Base-by-base conservation (phyloP, 2,797 vertebrate genomes). In the Sebastes melanostomus region DNA sequence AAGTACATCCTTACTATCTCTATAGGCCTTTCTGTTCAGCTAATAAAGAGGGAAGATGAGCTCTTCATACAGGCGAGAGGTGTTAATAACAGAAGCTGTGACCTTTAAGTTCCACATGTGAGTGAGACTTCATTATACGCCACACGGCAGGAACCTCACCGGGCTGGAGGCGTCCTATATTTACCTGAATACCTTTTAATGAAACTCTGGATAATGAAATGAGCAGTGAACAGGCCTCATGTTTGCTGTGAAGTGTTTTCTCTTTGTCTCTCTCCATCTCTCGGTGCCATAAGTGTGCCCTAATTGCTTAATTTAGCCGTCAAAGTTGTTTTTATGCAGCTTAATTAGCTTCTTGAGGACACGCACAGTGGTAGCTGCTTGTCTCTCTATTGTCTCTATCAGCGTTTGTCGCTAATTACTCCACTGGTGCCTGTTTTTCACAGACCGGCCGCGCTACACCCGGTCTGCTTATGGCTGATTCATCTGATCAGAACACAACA, bases 261-360 rank as follows among this genome's bases (percentile, higher is more conserved):
- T 55, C 46, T 30, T 9, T 22, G 36, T n/a, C 34, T 66, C 13
- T n/a, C 34, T 66, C 16, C 2, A 16, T 30, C 63, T 75, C 60
- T 71, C 52, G 36, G 62, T 81, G 34, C 63, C 55, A 4, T 66
- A 70, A 72, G 24, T 58, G 59, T 71, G 80, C 78, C 82, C 86
- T 83, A 89, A 84, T 92, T 92, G 77, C 88, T 83, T 88, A 68
- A 86, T 90, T 86, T 82, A 91, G 83, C 76, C 65, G 78, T 79
- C 81, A 83, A 11, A 84, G 61, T 82, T 84, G 78, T 90, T 88
- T 87, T 82, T 66, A 42, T 18, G 74, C 56, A 10, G 81, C 75
- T 86, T 91, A 90, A 90, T 91, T 86, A 83, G 87, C 38, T 59
- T 88, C 69, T 36, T 0, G 25, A 78, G 62, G 75, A 82, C 59